A percentile compares a stretch with the other conserved stretches of the same genome.
These are phyloP conservation scores for Daboia siamensis DNA, from an alignment of 2,113 vertebrate species.

Conservation along the genomic window DNA sequence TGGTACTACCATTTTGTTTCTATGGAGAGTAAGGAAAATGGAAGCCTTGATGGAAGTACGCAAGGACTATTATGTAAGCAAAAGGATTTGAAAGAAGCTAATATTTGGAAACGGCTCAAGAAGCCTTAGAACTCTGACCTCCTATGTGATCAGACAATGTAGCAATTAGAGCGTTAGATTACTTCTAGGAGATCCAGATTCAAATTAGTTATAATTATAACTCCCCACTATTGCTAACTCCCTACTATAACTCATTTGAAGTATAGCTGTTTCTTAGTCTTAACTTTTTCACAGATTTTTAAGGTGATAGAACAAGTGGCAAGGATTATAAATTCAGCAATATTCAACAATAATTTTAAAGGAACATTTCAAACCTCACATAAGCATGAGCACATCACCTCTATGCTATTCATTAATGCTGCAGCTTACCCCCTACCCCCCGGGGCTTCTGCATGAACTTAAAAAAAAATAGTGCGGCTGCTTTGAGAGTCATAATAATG, in stretches of 20 bases:
- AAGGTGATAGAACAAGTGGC: neutral
- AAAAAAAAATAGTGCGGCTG: neutral
- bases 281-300: neutral
- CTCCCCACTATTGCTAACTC: neutral
- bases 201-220: neutral
- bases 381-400: neutral
- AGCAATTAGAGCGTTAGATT: neutral
- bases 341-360: neutral
- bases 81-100: neutral
- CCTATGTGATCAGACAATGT: neutral
- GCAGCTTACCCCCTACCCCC: neutral
- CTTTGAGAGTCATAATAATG: neutral
- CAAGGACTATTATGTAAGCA: neutral
- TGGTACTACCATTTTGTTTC: neutral
- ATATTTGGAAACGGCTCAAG: neutral
- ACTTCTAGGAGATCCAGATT: neutral
- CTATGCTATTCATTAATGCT: neutral
- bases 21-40: neutral
- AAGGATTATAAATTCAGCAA: neutral
- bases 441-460: neutral
- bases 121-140: neutral
- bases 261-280: neutral
- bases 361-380: neutral
- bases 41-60: neutral
- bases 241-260: neutral